These are phyloP conservation scores for Lasioglossum villosulum DNA, from an alignment of 2,888 invertebrate genomes.

Conservation along the genomic window DNA sequence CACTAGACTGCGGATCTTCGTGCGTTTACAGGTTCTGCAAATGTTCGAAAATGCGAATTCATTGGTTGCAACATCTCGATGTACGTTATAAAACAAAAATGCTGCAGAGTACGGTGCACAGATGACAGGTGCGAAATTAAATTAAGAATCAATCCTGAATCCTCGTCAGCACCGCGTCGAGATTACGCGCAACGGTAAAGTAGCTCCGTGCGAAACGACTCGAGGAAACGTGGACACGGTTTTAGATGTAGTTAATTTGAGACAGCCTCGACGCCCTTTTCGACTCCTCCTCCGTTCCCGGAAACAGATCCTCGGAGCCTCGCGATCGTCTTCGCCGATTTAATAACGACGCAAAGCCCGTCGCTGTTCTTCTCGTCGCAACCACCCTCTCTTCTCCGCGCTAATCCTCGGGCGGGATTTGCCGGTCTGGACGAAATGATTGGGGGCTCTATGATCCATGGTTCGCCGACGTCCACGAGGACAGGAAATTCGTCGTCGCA, in stretches of 20 bases:
- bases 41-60: background rate
- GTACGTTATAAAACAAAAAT: too few relatives aligned
- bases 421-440: constrained; percentile 56
- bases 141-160: background rate
- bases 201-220: background rate
- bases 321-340: constrained; percentile 66
- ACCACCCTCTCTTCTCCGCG: background rate
- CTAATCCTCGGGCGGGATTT: constrained; percentile 47
- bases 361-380: background rate
- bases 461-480: background rate
- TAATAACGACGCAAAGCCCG: constrained; percentile 58
- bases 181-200: background rate
- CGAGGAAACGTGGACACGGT: background rate
- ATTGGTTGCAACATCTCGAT: too few relatives aligned
- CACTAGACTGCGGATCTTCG: background rate
- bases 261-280: background rate
- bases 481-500: constrained; percentile 40
- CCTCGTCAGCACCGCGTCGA: background rate
- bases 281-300: background rate
- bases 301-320: background rate
- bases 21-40: background rate
- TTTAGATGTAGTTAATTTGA: background rate
- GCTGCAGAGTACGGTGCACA: too few relatives aligned
- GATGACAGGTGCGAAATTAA: background rate
- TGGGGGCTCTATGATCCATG: constrained; percentile 43